Evolutionary conservation across 1,140 invertebrate species (phyloP).

Genomic region (Drosophila baimaii): DNA sequence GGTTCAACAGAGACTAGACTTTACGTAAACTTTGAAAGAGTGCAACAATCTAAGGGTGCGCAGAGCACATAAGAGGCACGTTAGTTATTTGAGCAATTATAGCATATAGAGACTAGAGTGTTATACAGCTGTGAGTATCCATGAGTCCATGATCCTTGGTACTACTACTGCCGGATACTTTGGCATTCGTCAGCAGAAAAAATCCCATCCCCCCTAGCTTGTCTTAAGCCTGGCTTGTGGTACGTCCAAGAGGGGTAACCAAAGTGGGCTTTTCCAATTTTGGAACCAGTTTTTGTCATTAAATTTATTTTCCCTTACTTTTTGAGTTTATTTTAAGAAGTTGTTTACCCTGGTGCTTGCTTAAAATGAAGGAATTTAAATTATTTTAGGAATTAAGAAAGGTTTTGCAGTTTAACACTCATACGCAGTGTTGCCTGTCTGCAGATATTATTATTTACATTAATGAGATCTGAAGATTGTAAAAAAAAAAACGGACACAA

Average conservation of each 20-base stretch:
- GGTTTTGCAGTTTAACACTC: background rate
- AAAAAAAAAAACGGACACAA: background rate
- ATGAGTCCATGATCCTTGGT: slow-evolving; percentile 26
- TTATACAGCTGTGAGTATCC: slow-evolving; percentile 50
- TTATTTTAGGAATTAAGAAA: background rate
- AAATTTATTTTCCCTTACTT: background rate
- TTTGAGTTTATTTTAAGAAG: background rate
- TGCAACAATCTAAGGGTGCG: slow-evolving; percentile 68
- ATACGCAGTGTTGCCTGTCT: background rate
- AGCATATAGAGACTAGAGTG: slow-evolving; percentile 57
- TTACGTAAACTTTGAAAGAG: slow-evolving; percentile 65
- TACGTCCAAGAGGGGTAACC: slow-evolving; percentile 12
- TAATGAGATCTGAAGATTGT: background rate
- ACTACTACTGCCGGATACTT: slow-evolving; percentile 28
- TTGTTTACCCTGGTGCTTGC: background rate
- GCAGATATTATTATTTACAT: background rate
- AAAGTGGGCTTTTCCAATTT: background rate
- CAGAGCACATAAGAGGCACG: slow-evolving; percentile 69
- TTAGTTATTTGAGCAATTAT: slow-evolving; percentile 66
- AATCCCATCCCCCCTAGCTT: slow-evolving; percentile 2
- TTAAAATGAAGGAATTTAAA: background rate
- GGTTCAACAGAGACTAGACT: slow-evolving; percentile 58
- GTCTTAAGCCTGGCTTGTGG: background rate
- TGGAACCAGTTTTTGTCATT: background rate
- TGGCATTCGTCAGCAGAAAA: slow-evolving; percentile 41